phyloP scores from a whole-genome alignment of 1,140 invertebrate genomes.

The Drosophila neocordata region DNA sequence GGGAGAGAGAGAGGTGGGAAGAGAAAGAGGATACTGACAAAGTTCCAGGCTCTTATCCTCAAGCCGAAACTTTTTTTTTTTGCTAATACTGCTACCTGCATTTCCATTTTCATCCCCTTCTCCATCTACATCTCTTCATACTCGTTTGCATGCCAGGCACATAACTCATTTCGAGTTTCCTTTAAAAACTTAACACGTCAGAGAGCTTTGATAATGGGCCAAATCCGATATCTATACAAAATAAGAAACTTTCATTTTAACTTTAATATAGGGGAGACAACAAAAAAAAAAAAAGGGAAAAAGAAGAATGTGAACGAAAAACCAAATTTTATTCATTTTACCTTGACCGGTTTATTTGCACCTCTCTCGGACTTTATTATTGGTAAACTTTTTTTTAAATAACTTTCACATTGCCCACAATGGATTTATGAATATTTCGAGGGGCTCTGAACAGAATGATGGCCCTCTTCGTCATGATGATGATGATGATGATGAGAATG shows the following conservation, averaged over 20 bases:
- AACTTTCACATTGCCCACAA: slow-evolving; percentile 26
- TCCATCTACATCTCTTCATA: slow-evolving; percentile 14
- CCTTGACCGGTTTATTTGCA: slow-evolving; percentile 34
- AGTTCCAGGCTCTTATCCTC: slow-evolving; percentile 8
- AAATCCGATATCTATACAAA: slow-evolving; percentile 19
- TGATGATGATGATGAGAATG: background rate
- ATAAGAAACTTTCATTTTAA: slow-evolving; percentile 23
- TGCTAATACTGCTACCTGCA: background rate
- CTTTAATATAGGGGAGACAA: slow-evolving; percentile 22
- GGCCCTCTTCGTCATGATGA: background rate
- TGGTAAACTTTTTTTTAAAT: slow-evolving; percentile 55
- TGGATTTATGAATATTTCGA: slow-evolving; percentile 43
- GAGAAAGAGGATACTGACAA: background rate
- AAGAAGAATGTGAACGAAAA: slow-evolving; percentile 1
- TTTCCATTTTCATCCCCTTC: background rate
- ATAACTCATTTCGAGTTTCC: slow-evolving; percentile 57
- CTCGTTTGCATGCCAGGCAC: slow-evolving; percentile 57
- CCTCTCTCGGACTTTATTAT: slow-evolving; percentile 28
- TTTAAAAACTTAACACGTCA: slow-evolving; percentile 37
- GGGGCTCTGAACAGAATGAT: background rate
- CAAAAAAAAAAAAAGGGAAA: background rate
- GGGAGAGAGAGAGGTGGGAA: background rate
- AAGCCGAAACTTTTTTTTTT: slow-evolving; percentile 39
- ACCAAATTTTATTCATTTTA: slow-evolving; percentile 14
- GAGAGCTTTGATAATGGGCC: slow-evolving; percentile 23